Evolutionary conservation across 2,113 vertebrate genomes (phyloP).

Genomic region (Myiozetetes cayanensis): DNA sequence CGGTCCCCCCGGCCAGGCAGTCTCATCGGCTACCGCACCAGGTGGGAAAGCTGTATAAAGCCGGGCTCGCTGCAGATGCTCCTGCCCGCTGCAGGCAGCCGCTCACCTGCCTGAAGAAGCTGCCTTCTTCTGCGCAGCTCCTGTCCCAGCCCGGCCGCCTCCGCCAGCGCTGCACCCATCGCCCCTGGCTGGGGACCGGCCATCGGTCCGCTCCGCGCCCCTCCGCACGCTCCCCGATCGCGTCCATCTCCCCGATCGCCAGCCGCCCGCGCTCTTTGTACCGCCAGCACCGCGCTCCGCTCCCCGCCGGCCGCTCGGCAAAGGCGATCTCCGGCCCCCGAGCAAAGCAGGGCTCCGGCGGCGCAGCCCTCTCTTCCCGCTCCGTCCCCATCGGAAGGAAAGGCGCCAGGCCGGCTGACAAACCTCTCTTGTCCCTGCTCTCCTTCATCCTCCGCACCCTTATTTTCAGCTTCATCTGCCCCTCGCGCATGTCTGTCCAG

Average conservation of each 20-base stretch:
- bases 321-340: not conserved
- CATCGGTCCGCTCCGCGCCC: not conserved
- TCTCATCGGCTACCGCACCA: not conserved
- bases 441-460: constrained; percentile 89
- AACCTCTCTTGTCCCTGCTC: constrained; percentile 87
- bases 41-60: not conserved
- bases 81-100: not conserved
- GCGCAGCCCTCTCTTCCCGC: not conserved
- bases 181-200: not conserved
- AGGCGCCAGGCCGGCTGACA: constrained; percentile 61
- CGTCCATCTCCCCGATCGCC: not conserved
- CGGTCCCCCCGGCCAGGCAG: not conserved
- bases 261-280: not conserved
- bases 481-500: constrained; percentile 82
- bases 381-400: not conserved
- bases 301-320: not conserved
- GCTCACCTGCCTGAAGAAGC: not conserved
- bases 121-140: not conserved
- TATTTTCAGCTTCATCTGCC: constrained; percentile 91
- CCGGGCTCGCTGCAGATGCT: not conserved
- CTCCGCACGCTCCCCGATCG: not conserved
- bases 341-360: not conserved
- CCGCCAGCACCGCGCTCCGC: not conserved
- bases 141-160: not conserved
- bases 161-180: not conserved